Conservation (phyloP, 2,797 vertebrate species). For the Lindbergichthys nudifrons region DNA sequence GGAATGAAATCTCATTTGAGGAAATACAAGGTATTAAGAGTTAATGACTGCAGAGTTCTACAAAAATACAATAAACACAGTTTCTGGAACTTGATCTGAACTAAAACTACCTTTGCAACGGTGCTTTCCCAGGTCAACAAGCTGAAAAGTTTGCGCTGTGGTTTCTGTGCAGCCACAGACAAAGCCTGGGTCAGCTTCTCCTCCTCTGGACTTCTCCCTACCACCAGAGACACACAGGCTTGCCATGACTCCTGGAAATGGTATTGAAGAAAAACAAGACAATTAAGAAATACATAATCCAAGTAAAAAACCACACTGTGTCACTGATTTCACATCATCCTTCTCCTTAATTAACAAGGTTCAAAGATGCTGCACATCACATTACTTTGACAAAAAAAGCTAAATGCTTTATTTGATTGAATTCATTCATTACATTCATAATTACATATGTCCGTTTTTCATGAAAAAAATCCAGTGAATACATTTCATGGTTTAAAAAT, state of each 20-base stretch:
- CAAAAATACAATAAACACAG: neutral
- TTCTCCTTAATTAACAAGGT: too few relatives aligned
- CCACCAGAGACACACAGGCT: constrained; percentile 84
- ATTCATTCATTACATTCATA: too few relatives aligned
- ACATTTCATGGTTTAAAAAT: too few relatives aligned
- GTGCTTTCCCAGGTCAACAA: constrained; percentile 81
- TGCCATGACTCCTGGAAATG: constrained; percentile 87
- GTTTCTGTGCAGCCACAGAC: constrained; percentile 80
- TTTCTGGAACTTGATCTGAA: neutral
- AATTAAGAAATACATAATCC: neutral
- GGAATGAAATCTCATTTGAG: neutral
- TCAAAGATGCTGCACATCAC: neutral
- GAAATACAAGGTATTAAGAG: neutral
- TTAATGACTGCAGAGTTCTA: neutral
- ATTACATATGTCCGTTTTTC: too few relatives aligned
- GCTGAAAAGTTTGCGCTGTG: constrained; percentile 88
- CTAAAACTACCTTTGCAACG: constrained; percentile 83
- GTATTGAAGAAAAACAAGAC: neutral
- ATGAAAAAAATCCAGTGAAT: too few relatives aligned
- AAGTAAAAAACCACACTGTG: neutral
- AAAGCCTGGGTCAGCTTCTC: constrained; percentile 83
- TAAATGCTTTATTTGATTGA: neutral
- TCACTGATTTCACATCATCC: neutral
- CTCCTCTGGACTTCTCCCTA: constrained; percentile 82
- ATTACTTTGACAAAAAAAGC: too few relatives aligned